These are phyloP conservation scores for Rynchops niger DNA, from an alignment of 2,113 vertebrate species.

Conservation along the genomic window DNA sequence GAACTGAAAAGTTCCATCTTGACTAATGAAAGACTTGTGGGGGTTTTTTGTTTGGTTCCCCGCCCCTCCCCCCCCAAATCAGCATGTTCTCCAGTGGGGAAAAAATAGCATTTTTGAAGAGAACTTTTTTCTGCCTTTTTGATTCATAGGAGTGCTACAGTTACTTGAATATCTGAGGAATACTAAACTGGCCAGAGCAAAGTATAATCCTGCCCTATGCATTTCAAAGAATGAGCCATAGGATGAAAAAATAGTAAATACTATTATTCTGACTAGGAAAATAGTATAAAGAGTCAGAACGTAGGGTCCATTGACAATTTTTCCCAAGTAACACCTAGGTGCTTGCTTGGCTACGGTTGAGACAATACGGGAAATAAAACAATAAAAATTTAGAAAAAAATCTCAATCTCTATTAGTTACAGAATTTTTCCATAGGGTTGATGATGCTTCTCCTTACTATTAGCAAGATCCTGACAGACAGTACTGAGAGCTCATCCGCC, in stretches of 20 bases:
- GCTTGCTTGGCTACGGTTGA: not conserved
- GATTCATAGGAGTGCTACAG: not conserved
- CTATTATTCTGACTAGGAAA: not conserved
- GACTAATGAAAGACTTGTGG: not conserved
- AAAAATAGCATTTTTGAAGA: not conserved
- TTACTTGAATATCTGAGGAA: not conserved
- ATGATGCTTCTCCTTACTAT: rapidly evolving
- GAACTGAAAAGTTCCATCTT: not conserved
- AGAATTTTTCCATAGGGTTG: not conserved
- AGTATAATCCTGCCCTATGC: not conserved
- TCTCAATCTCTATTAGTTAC: not conserved
- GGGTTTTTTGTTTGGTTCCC: rapidly evolving
- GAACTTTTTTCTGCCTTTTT: not conserved
- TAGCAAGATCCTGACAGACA: not conserved
- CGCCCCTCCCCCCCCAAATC: not conserved
- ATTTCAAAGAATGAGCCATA: not conserved
- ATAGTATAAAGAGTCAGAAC: not conserved
- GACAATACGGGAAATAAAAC: not conserved
- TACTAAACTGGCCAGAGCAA: not conserved
- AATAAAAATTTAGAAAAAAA: not conserved
- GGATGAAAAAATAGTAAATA: not conserved
- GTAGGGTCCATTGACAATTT: not conserved
- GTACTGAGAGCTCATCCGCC: not conserved
- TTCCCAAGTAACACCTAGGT: not conserved
- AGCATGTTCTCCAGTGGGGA: not conserved